Conservation (phyloP, 2,888 invertebrate species). For the Dolichomitus sp. region DNA sequence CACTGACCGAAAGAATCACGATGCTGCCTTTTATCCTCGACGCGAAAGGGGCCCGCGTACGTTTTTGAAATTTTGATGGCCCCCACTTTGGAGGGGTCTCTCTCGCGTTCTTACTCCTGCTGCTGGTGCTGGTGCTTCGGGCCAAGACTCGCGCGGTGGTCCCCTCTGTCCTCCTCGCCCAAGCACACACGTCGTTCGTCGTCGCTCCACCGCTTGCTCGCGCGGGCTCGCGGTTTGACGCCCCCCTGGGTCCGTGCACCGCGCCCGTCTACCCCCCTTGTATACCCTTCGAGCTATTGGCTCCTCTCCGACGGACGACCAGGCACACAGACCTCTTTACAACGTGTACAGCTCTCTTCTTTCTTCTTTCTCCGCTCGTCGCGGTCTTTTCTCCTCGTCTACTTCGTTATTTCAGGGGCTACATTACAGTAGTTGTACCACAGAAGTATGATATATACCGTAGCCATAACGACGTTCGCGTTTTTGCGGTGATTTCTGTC, state of each 20-base stretch:
- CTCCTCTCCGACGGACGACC: constrained; percentile 43
- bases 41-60: constrained; percentile 86
- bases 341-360: constrained; percentile 23
- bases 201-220: constrained; percentile 34
- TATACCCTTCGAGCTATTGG: constrained; percentile 56
- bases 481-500: constrained; percentile 8
- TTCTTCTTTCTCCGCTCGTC: constrained; percentile 15
- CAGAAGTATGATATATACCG: constrained; percentile 1
- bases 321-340: constrained; percentile 27
- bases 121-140: constrained; percentile 47
- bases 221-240: constrained; percentile 45
- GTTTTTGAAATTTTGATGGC: constrained; percentile 87
- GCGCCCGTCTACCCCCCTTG: constrained; percentile 45
- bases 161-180: constrained; percentile 48
- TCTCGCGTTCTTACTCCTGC: constrained; percentile 50
- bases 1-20: constrained; percentile 86
- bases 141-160: constrained; percentile 57
- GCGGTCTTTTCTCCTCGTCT: neutral
- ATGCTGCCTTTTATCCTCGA: constrained; percentile 86
- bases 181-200: constrained; percentile 45
- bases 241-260: constrained; percentile 57
- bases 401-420: constrained; percentile 39
- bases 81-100: constrained; percentile 79
- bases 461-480: constrained; percentile 32
- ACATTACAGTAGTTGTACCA: constrained; percentile 4